Conservation (phyloP, 1,140 invertebrate species). For the Bombyx mori region DNA sequence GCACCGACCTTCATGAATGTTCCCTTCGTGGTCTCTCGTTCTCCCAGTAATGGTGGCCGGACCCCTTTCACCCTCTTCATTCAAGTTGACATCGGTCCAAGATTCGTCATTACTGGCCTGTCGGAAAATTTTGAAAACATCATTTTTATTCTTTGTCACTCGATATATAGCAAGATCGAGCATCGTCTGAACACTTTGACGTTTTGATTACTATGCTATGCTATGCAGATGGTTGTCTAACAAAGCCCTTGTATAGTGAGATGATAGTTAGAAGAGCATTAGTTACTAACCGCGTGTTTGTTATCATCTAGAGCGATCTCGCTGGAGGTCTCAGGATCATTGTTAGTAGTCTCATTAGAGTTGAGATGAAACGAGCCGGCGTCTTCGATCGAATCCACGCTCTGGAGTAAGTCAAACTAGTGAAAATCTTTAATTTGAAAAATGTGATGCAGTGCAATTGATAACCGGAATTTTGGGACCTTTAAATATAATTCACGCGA, state of each 20-base stretch:
- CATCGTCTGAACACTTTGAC: no score
- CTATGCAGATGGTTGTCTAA: no score
- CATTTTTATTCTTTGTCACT: not conserved
- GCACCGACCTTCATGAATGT: constrained; percentile 73
- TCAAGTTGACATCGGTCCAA: constrained; percentile 93
- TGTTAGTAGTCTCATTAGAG: constrained; percentile 78
- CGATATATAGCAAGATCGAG: not conserved
- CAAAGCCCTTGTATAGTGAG: no score
- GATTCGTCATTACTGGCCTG: constrained; percentile 81
- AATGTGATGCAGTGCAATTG: not conserved
- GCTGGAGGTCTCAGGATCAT: constrained; percentile 75
- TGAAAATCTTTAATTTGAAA: not conserved
- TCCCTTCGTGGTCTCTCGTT: constrained; percentile 62
- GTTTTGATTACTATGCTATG: no score
- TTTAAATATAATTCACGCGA: no score
- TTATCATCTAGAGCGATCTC: constrained; percentile 78
- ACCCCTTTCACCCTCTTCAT: constrained; percentile 80
- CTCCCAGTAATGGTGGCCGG: constrained; percentile 54
- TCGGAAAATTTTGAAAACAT: constrained; percentile 4
- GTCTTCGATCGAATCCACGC: constrained; percentile 84
- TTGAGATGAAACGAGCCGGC: constrained; percentile 77
- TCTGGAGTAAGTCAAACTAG: constrained; percentile 64
- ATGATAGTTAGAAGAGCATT: not conserved
- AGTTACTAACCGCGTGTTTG: constrained; percentile 72
- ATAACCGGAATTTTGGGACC: not conserved